phyloP scores from a whole-genome alignment of 2,113 vertebrate species.

The Corydoras maculifer region DNA sequence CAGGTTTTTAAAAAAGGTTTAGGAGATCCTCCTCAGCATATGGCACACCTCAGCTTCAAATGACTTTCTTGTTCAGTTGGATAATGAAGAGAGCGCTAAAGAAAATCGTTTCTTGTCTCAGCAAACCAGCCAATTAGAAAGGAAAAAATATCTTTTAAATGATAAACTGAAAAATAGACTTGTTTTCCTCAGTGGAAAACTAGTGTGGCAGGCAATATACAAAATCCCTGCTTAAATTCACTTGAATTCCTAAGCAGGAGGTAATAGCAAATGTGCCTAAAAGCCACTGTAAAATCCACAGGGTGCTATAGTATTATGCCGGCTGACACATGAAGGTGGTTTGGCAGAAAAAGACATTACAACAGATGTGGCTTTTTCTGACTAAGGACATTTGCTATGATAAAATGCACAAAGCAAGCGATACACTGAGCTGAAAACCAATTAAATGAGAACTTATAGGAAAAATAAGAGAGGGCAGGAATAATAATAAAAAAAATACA shows the following conservation, averaged over 20 bases:
- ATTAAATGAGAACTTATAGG: constrained; percentile 2
- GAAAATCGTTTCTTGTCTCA: neutral
- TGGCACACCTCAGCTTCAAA: constrained; percentile 22
- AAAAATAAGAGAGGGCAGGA: constrained; percentile 8
- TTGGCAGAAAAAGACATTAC: constrained; percentile 7
- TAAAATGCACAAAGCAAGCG: constrained; percentile 7
- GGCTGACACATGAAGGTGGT: constrained; percentile 7
- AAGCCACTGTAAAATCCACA: neutral
- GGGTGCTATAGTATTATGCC: neutral
- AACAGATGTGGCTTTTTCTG: neutral
- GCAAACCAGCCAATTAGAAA: neutral
- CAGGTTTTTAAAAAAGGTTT: neutral
- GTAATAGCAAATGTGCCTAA: neutral
- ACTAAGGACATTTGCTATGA: constrained; percentile 8
- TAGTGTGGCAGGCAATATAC: neutral
- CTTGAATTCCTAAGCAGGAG: neutral
- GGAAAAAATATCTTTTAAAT: neutral
- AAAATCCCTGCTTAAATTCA: neutral
- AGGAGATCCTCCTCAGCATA: constrained; percentile 21
- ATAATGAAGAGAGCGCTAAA: constrained; percentile 2
- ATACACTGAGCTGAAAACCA: neutral
- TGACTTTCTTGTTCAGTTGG: neutral
- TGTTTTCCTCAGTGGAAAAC: neutral
- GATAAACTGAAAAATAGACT: neutral
- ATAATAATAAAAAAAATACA: neutral